Evolutionary conservation across 2,113 vertebrate species (phyloP).

Genomic region (Panurus biarmicus): DNA sequence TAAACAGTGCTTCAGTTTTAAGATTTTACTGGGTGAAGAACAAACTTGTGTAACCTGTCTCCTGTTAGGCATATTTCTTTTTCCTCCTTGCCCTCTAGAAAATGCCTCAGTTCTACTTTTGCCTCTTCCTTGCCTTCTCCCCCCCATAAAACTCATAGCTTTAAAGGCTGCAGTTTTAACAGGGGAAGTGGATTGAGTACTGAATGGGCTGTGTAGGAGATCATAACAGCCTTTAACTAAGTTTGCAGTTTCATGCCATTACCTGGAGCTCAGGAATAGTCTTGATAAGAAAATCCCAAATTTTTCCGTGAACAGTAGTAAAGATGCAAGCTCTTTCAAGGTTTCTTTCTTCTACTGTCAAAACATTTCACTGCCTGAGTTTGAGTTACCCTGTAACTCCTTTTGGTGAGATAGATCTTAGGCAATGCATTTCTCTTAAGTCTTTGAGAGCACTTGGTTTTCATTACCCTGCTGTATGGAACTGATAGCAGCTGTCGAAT

Average conservation of each 20-base stretch:
- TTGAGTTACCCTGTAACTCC: neutral
- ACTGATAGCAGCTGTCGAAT: constrained; percentile 4
- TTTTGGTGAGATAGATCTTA: constrained; percentile 9
- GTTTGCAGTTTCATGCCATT: neutral
- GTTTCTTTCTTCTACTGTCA: constrained; percentile 28
- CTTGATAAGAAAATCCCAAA: neutral
- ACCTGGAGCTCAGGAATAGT: neutral
- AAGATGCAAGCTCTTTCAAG: neutral
- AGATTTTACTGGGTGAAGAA: neutral
- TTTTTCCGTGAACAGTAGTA: neutral
- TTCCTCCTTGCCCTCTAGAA: neutral
- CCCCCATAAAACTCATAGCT: neutral
- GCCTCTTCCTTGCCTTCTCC: neutral
- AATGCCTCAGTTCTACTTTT: neutral
- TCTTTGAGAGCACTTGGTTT: constrained; percentile 48
- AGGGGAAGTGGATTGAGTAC: neutral
- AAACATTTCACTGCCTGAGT: constrained; percentile 43
- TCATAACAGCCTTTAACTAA: neutral
- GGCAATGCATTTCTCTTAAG: constrained; percentile 1
- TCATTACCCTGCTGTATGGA: constrained; percentile 5
- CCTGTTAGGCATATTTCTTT: neutral
- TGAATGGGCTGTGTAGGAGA: neutral
- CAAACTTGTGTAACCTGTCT: neutral
- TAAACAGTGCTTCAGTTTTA: neutral
- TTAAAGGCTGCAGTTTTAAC: neutral